Percentiles rank a stretch among this genome's conserved stretches.
Conservation (phyloP, 2,888 invertebrate genomes). For the Aethes cnicana region DNA sequence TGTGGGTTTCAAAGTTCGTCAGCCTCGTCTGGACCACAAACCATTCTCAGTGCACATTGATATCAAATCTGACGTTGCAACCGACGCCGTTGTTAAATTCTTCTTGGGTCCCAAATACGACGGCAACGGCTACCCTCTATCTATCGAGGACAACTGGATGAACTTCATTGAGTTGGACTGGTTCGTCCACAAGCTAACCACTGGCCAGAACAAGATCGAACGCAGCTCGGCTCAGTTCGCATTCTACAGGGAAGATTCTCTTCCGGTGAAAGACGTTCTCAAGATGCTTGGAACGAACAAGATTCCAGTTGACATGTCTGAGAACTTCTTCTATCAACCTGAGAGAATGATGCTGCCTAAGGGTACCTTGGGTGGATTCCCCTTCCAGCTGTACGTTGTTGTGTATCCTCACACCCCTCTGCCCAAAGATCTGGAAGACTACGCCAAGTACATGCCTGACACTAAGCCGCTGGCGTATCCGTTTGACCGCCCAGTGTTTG, state of each 20-base stretch:
- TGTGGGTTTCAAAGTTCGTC: slow-evolving; percentile 80
- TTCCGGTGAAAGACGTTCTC: slow-evolving; percentile 82
- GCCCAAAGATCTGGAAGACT: slow-evolving; percentile 54
- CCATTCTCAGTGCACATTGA: slow-evolving; percentile 84
- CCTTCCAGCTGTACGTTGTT: slow-evolving; percentile 85
- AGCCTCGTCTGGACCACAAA: slow-evolving; percentile 87
- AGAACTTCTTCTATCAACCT: slow-evolving; percentile 84
- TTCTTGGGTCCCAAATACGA: slow-evolving; percentile 88
- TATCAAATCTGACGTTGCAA: slow-evolving; percentile 81
- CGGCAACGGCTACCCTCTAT: slow-evolving; percentile 73
- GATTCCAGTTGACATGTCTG: slow-evolving; percentile 78
- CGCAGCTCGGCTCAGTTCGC: slow-evolving; percentile 85
- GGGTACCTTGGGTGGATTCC: slow-evolving; percentile 86
- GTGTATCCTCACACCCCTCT: slow-evolving; percentile 78
- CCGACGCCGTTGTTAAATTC: slow-evolving; percentile 83
- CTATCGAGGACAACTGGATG: slow-evolving; percentile 81
- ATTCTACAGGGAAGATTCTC: slow-evolving; percentile 84
- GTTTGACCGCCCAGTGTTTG: slow-evolving; percentile 77
- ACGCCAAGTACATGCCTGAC: slow-evolving; percentile 61
- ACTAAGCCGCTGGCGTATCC: slow-evolving; percentile 82
- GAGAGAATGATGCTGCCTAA: slow-evolving; percentile 87
- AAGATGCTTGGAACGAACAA: slow-evolving; percentile 78
- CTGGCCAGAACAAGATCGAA: slow-evolving; percentile 85
- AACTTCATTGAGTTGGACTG: slow-evolving; percentile 85
- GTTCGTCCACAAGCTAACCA: slow-evolving; percentile 80